Base-by-base conservation (phyloP, 2,113 vertebrate genomes). In the Pteropus alecto region DNA sequence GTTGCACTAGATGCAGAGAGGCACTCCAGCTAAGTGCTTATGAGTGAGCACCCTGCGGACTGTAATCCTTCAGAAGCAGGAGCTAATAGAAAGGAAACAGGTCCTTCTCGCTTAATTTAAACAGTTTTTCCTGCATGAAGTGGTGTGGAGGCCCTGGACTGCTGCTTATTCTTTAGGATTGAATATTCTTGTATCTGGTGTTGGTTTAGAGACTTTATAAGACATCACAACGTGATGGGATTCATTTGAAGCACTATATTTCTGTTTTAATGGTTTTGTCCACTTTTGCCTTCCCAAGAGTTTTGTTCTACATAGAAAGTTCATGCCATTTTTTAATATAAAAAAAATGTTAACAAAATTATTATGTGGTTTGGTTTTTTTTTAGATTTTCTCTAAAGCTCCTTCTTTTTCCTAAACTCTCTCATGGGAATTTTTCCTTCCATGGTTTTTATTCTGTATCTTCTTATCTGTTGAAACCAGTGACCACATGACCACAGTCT, bases 231-330 rank as follows among this genome's bases (percentile, higher is more conserved):
- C 96, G 97, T 97, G 95, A 97, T 96, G 95, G 97, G 93, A 96
- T 87, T 98, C 91, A 96, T 94, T 97, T 96, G 95, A 97, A 97
- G 76, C 86, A 96, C 78, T 97, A 58, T 93, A 43, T 97, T 96
- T 96, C 90, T 87, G 85, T 97, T 96, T 70, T 91, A 95, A 96
- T 78, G 43, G 82, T 96, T 98, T 97, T 97, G 87, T 94, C 89
- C 76, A 95, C n/a, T 96, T 97, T 96, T 95, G 60, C 93, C 87
- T 97, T 97, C 94, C 79, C 38, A 77, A 98, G 68, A 97, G 95
- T 98, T 98, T 95, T 98, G n/a, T 98, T 98, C 97, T 98, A 30
- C 93, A 85, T 93, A 98, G 96, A 92, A 95, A 76, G 65, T 97
- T 97, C 96, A 96, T 95, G 78, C 96, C 97, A 97, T 73, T 97